Evolutionary conservation across 2,113 vertebrate genomes (phyloP), one percentile per base, ranked within the genome.

Genomic region (Barnardius zonarius): DNA sequence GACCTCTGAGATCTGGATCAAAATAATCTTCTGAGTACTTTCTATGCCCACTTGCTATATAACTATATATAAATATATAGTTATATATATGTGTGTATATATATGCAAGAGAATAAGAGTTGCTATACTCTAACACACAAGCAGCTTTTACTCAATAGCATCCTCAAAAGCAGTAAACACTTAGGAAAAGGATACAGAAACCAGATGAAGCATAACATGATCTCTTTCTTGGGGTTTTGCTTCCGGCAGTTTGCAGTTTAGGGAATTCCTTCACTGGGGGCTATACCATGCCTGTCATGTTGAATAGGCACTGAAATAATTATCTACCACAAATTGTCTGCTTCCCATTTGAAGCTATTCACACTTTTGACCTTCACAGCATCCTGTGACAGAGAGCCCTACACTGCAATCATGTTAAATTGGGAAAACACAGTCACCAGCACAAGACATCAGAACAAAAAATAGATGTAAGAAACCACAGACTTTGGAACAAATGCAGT

Each of bases 271-370:
- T 82, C 1, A 4, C 48, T 80, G 59, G 39, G 23, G 41, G 28
- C 63, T 84, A 11, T 51, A 63, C 51, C 31, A 51, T 63, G 44
- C 52, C 63, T 88, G 39, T 83, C 83, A 77, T n/a, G 19, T 92
- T 88, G 67, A 92, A 76, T 25, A 92, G 75, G 31, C 28, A 46
- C n/a, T 77, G 76, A 94, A 94, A 85, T 73, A 86, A 86, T 80
- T 88, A 86, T 86, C 72, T 77, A n/a, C 28, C 41, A 67, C 63
- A 93, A 82, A 83, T 70, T 67, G 31, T n/a, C 75, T 88, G 63
- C 25, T 81, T 37, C 41, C 33, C 19, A 39, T 52, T 83, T 86
- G 82, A 92, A 96, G 41, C 35, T 88, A 54, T 88, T 83, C 49
- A 92, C 18, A 46, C n/a, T 70, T 92, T 15, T 54, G 73, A 43